Evolutionary conservation across 2,113 vertebrate genomes (phyloP), one percentile per base, ranked within the genome.

Genomic region (Brachyistius frenatus): DNA sequence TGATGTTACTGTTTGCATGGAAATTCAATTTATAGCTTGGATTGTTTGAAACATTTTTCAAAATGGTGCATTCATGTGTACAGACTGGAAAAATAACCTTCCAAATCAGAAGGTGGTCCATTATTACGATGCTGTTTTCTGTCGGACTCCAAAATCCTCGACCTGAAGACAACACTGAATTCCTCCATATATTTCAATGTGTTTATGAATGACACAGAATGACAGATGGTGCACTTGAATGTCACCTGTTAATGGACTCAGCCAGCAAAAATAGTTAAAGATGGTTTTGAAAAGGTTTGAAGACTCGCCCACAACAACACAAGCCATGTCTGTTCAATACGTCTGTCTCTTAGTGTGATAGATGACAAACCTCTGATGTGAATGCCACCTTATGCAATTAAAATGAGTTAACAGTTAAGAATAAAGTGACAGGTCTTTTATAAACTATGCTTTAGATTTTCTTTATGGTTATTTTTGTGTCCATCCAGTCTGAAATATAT

Each of bases 201-300:
- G 35, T 79, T 64, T 39, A 44, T 33, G 11, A 73, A 47, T 35
- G 64, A 47, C 32, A 37, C 50, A 41, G 1, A 41, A 35, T 62
- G 64, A 85, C 31, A 5, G 49, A 85, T 55, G 66, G 5, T 1
- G 10, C 50, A 53, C 53, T 66, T 77, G 16, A 61, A 80, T 76
- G 72, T 56, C 77, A 68, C 39, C 41, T 33, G 56, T 5, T 76
- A 69, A 68, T 78, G 53, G 70, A 71, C 68, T 76, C 53, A 53
- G 36, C 2, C 7, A 5, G 47, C 41, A 49, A 8, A 64, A 75
- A 73, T 37, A 61, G 16, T 33, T 30, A 68, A 36, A 39, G 58
- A 71, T 64, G 69, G 44, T 41, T 52, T 47, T 57, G 14, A 50
- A 72, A 86, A 77, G 46, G 72, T 76, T 74, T 32, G 39, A 33